Percentiles rank a stretch among this genome's conserved stretches.
Evolutionary conservation across 2,888 invertebrate species (phyloP).

Genomic region (Caenorhabditis sp.): DNA sequence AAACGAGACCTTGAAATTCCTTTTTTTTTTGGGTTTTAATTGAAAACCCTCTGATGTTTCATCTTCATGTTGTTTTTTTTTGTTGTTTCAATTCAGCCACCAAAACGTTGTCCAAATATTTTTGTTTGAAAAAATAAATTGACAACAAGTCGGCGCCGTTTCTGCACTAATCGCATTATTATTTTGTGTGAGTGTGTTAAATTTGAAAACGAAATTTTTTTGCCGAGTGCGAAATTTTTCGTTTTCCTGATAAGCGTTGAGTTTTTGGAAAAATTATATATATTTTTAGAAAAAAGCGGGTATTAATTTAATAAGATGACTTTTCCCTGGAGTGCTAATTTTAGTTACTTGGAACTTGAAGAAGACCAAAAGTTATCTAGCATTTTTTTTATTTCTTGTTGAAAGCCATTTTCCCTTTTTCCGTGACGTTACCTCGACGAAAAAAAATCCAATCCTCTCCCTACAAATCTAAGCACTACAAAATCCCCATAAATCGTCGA

Average conservation of each 20-base stretch:
- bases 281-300: no score
- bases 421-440: no score
- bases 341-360: no score
- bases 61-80: no score
- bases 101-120: neutral
- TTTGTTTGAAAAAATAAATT: neutral
- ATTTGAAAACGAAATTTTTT: neutral
- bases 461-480: neutral
- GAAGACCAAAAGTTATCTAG: no score
- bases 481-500: neutral
- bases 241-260: no score
- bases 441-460: neutral
- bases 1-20: neutral
- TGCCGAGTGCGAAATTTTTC: no score
- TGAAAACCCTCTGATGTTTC: neutral
- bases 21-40: neutral
- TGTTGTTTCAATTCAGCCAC: neutral
- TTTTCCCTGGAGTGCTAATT: neutral
- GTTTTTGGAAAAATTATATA: no score
- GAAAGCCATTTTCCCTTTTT: no score
- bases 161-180: neutral
- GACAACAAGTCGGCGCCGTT: neutral
- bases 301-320: neutral
- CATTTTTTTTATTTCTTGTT: no score
- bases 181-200: neutral